Conservation (phyloP, 2,888 invertebrate species). For the Dryadula phaetusa region DNA sequence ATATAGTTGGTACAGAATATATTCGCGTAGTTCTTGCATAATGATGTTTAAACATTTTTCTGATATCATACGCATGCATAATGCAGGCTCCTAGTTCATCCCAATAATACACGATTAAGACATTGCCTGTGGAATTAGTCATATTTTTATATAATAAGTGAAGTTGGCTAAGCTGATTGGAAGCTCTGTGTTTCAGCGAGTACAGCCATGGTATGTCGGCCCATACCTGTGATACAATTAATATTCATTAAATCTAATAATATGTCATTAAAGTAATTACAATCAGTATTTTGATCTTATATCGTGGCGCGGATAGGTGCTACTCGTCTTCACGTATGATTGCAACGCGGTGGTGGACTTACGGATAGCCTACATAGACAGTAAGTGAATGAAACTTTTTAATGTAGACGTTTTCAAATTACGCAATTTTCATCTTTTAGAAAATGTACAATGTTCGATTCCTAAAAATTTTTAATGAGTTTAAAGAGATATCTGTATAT, state of each 20-base stretch:
- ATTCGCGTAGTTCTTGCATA: constrained; percentile 59
- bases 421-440: constrained; percentile 23
- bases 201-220: constrained; percentile 49
- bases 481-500: neutral
- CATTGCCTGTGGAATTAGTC: constrained; percentile 54
- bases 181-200: constrained; percentile 53
- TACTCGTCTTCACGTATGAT: constrained; percentile 13
- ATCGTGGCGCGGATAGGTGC: constrained; percentile 36
- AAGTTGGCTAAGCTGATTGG: constrained; percentile 50
- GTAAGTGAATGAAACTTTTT: constrained; percentile 22
- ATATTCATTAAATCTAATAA: constrained; percentile 42
- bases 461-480: constrained; percentile 19
- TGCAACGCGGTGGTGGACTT: neutral
- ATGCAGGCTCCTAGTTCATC: constrained; percentile 44
- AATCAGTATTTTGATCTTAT: constrained; percentile 45
- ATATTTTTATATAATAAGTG: constrained; percentile 49
- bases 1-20: constrained; percentile 50
- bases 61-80: constrained; percentile 43
- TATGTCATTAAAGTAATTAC: constrained; percentile 43
- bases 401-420: constrained; percentile 24
- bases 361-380: constrained; percentile 5
- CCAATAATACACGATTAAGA: constrained; percentile 26
- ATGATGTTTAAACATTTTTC: constrained; percentile 53
- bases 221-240: constrained; percentile 55
- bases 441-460: constrained; percentile 23